Conservation (phyloP, 2,113 vertebrate genomes). For the Azemiops feae region DNA sequence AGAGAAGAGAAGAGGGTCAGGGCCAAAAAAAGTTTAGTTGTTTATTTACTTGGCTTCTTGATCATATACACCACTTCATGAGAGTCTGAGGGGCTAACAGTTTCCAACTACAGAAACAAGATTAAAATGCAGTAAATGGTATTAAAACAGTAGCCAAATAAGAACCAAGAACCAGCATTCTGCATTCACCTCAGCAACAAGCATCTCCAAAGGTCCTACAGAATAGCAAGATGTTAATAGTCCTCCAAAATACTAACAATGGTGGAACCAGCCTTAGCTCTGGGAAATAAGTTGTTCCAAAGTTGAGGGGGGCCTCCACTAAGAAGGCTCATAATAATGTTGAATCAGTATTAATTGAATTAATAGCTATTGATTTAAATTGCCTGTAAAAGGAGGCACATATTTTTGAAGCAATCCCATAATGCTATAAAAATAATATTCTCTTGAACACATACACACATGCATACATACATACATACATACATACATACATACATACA, state of each 20-base stretch:
- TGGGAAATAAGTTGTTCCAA: neutral
- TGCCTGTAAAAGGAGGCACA: neutral
- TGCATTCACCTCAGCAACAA: neutral
- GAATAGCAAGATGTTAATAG: neutral
- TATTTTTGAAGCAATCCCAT: neutral
- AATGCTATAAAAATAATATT: neutral
- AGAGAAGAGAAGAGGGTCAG: rapidly evolving
- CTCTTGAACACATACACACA: neutral
- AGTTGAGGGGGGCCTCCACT: neutral
- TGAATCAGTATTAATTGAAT: neutral
- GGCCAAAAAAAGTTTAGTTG: neutral
- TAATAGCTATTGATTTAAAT: neutral
- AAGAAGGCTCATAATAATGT: neutral
- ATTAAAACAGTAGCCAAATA: neutral
- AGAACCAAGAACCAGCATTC: neutral
- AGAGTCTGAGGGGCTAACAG: neutral
- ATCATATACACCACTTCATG: neutral
- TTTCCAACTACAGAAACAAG: neutral
- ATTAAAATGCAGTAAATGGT: neutral
- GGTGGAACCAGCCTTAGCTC: neutral
- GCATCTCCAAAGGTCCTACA: neutral
- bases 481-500: no score
- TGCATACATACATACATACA: no score
- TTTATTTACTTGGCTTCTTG: neutral
- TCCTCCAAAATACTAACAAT: neutral